Conservation (phyloP, 2,888 invertebrate species). For the Drosophila tanythrix region DNA sequence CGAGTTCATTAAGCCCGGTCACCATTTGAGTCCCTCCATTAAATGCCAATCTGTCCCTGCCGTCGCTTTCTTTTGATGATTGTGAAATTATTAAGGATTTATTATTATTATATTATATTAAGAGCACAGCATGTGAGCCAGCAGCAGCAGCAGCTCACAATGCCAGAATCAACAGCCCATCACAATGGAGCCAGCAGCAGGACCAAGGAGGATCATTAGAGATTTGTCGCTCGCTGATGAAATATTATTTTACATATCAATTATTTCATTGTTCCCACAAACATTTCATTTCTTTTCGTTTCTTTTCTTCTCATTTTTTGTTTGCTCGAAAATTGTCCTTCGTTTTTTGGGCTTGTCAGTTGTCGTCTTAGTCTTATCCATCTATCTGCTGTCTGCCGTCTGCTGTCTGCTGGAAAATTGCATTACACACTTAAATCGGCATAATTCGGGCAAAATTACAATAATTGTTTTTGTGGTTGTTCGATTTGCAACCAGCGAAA, state of each 20-base stretch:
- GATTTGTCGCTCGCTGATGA: conserved; percentile 49
- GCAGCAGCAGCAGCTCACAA: conserved; percentile 27
- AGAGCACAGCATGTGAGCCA: conserved; percentile 75
- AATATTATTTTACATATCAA: conserved; percentile 85
- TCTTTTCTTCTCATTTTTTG: conserved; percentile 16
- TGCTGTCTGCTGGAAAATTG: conserved; percentile 53
- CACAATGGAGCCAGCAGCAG: conserved; percentile 25
- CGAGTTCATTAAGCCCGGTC: conserved; percentile 77
- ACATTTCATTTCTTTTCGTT: conserved; percentile 20
- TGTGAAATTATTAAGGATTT: conserved; percentile 84
- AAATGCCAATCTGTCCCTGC: conserved; percentile 77
- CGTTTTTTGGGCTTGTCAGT: conserved; percentile 18
- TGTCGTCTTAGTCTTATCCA: conserved; percentile 31
- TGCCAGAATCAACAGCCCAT: conserved; percentile 42
- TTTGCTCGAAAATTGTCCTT: conserved; percentile 39
- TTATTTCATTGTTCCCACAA: conserved; percentile 80
- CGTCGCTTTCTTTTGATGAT: conserved; percentile 83
- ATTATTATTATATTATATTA: conserved; percentile 85
- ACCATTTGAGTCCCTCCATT: conserved; percentile 57
- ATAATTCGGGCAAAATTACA: conserved; percentile 43
- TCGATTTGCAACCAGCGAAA: conserved; percentile 50
- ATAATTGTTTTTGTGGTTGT: conserved; percentile 36
- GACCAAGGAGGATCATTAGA: conserved; percentile 55
- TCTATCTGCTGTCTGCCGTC: neutral
- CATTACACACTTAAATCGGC: conserved; percentile 41